Percentiles rank a stretch among this genome's conserved stretches.
phyloP scores from a whole-genome alignment of 2,888 invertebrate genomes.

The Nemoura dubitans region DNA sequence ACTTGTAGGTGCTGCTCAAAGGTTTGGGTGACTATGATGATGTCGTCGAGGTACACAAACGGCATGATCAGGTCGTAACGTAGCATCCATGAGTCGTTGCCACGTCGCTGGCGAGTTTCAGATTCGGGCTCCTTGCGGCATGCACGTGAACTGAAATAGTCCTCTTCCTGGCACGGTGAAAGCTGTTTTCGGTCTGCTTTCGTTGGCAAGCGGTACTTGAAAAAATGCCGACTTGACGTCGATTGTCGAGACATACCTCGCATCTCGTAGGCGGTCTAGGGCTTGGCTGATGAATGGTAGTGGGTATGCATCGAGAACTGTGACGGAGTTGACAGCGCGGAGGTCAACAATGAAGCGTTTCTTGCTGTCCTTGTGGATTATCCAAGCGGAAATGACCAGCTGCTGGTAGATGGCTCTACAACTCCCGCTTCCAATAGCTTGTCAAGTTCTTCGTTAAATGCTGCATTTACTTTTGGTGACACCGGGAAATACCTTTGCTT shows the following conservation, averaged over 20 bases:
- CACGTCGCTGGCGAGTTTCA: slow-evolving; percentile 50
- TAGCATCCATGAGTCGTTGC: slow-evolving; percentile 51
- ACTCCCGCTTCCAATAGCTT: no score
- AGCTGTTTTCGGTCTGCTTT: slow-evolving; percentile 53
- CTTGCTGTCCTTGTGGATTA: no score
- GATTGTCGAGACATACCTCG: slow-evolving; percentile 52
- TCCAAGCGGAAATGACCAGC: no score
- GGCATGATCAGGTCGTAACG: slow-evolving; percentile 53
- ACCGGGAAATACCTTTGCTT: no score
- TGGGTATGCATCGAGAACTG: slow-evolving; percentile 51
- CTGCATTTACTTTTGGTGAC: no score
- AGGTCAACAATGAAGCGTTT: no score
- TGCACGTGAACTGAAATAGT: slow-evolving; percentile 53
- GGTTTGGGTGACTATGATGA: slow-evolving; percentile 49
- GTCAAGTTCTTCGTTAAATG: no score
- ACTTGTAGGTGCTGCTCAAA: slow-evolving; percentile 46
- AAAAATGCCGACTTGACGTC: slow-evolving; percentile 51
- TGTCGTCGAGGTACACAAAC: slow-evolving; percentile 53
- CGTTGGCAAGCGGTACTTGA: slow-evolving; percentile 49
- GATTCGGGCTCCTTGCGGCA: slow-evolving; percentile 49
- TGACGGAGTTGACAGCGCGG: no score
- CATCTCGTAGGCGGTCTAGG: slow-evolving; percentile 52
- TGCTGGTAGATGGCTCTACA: no score
- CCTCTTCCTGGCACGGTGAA: slow-evolving; percentile 54
- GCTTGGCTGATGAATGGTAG: slow-evolving; percentile 53